Percentiles rank a stretch among this genome's conserved stretches.
phyloP scores from a whole-genome alignment of 2,797 vertebrate species.

The Oophaga sylvatica region DNA sequence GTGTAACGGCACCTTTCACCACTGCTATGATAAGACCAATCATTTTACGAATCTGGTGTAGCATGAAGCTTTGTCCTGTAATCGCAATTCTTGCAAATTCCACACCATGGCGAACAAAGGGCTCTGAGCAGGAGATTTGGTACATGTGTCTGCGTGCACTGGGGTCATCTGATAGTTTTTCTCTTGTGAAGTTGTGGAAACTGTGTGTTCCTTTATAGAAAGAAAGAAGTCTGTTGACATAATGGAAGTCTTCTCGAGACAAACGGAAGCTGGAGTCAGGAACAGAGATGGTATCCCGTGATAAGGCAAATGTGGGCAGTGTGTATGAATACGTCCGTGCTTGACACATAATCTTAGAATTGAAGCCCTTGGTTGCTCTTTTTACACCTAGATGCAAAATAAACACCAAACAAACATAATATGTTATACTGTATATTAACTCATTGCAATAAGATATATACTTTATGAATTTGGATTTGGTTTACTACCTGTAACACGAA shows the following conservation, averaged over 20 bases:
- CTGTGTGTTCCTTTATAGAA: constrained; percentile 56
- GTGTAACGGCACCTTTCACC: constrained; percentile 23
- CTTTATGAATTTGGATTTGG: background rate
- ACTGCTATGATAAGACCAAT: constrained; percentile 55
- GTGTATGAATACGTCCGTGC: constrained; percentile 57
- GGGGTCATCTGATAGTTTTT: constrained; percentile 30
- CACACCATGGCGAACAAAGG: constrained; percentile 44
- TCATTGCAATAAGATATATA: background rate
- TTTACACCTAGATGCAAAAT: constrained; percentile 44
- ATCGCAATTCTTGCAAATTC: constrained; percentile 51
- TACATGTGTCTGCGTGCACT: constrained; percentile 48
- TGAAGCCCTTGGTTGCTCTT: constrained; percentile 45
- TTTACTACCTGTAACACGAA: constrained; percentile 40
- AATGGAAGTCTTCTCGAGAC: constrained; percentile 42
- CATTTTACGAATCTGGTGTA: constrained; percentile 61
- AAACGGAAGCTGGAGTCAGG: constrained; percentile 55
- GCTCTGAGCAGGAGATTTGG: constrained; percentile 46
- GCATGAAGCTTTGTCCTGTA: constrained; percentile 57
- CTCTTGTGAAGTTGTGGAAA: constrained; percentile 60
- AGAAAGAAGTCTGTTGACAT: constrained; percentile 44
- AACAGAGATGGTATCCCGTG: background rate
- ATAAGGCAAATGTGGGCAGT: constrained; percentile 55
- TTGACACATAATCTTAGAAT: constrained; percentile 44
- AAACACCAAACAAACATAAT: too few relatives aligned
- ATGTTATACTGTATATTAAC: background rate